A percentile compares a stretch with the other conserved stretches of the same genome.
These are phyloP conservation scores for Cephalopholis sonnerati DNA, from an alignment of 2,113 vertebrate genomes.

Conservation along the genomic window DNA sequence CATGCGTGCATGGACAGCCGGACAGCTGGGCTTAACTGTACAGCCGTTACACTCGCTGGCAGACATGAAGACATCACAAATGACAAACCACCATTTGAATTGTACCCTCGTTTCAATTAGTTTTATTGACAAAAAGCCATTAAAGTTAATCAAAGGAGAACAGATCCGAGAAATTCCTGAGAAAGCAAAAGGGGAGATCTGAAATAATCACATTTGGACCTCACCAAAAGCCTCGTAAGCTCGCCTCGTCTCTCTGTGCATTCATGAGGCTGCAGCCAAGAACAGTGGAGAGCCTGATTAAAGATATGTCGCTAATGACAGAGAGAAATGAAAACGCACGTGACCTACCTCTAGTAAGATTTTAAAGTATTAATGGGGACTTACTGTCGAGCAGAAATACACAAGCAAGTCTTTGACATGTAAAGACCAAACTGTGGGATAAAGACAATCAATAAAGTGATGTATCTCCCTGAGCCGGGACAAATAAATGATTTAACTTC, in stretches of 20 bases:
- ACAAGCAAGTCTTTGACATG: constrained; percentile 8
- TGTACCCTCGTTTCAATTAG: constrained; percentile 15
- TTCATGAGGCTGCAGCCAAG: constrained; percentile 35
- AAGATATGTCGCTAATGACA: constrained; percentile 10
- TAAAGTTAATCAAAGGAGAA: constrained; percentile 51
- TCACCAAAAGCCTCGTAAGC: constrained; percentile 13
- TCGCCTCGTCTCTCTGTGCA: constrained; percentile 41
- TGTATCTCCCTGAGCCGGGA: constrained; percentile 55
- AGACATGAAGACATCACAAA: constrained; percentile 11
- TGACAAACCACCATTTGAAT: not conserved
- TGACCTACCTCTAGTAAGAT: not conserved
- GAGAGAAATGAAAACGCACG: not conserved
- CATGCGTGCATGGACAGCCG: constrained; percentile 3
- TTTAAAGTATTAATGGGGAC: constrained; percentile 13
- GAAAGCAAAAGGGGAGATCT: constrained; percentile 59
- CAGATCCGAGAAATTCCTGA: constrained; percentile 70
- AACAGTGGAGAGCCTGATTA: constrained; percentile 19
- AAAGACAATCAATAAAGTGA: constrained; percentile 10
- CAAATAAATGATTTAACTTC: constrained; percentile 43
- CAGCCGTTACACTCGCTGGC: not conserved
- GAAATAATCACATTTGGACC: constrained; percentile 33
- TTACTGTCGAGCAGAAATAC: constrained; percentile 9
- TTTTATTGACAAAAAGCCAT: constrained; percentile 74
- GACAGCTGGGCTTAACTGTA: constrained; percentile 20
- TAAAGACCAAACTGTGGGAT: not conserved